phyloP scores from a whole-genome alignment of 1,140 invertebrate species.

The Aricia agestis region DNA sequence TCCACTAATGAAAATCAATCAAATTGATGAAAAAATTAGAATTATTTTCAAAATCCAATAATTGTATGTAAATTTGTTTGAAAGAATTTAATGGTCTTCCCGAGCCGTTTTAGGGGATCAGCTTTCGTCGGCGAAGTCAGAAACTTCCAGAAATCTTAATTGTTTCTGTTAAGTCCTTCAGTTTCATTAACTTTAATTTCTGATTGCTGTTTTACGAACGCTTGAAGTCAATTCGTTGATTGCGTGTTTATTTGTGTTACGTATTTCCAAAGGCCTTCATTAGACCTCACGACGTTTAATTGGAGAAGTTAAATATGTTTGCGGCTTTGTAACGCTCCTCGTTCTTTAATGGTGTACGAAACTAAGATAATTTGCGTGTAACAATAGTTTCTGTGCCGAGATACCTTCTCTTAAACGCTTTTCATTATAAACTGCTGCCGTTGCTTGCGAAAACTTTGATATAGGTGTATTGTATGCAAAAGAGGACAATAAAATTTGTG shows the following conservation, averaged over 20 bases:
- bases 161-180: constrained; percentile 46
- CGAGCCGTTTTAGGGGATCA: constrained; percentile 28
- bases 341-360: constrained; percentile 8
- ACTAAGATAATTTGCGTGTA: constrained; percentile 5
- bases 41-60: constrained; percentile 26
- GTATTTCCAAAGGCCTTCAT: constrained; percentile 17
- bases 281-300: constrained; percentile 13
- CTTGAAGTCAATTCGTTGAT: constrained; percentile 24
- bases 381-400: not conserved
- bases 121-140: constrained; percentile 42
- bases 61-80: constrained; percentile 48
- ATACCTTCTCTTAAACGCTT: not conserved
- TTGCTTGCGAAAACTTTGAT: not conserved
- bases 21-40: not conserved
- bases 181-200: constrained; percentile 41
- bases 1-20: not conserved
- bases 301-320: constrained; percentile 14
- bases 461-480: too few species aligned
- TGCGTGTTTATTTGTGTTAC: constrained; percentile 26
- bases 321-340: not conserved
- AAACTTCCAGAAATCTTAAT: constrained; percentile 47
- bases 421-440: not conserved
- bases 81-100: constrained; percentile 53
- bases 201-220: constrained; percentile 27
- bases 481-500: too few species aligned